Base-by-base conservation (phyloP, 2,888 invertebrate genomes). In the Chromoteleia sp. region DNA sequence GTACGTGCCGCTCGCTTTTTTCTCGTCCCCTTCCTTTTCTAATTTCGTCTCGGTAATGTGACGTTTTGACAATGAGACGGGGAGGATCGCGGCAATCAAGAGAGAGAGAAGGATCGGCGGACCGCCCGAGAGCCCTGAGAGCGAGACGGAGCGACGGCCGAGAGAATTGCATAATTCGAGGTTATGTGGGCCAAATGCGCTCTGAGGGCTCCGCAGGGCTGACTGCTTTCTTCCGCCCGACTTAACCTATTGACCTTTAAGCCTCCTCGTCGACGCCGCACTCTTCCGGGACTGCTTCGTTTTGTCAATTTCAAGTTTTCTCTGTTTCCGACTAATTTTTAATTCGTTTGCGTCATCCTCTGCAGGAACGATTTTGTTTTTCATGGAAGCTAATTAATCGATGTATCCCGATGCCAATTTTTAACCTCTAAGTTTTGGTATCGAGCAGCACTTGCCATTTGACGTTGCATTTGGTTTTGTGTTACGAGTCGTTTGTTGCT, bases 161-260 rank as follows among this genome's bases (percentile, higher is more conserved):
- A 59, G 43, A 59, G 19, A 59, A 43, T 59, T 43, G 41, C 59
- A 75, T 75, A 74, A 80, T 80, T 70, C 74, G 68, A 80, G 80
- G 80, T 80, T 80, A 80, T 74, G 80, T 70, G 61, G 58, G 29
- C 36, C 43, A 36, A 59, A 59, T 29, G 50, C 56, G 14, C 33
- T 54, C 10, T 25, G 45, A 41, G 25, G 17, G 56, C 52, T 10
- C 21, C 15, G 21, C 17, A 8, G 29, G 17, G 21, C 33, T 15
- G 1, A 14, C 43, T 14, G 25, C 15, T 54, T 36, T 36, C 14
- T 36, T 36, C 8, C 25, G 15, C 33, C 43, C 56, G 33, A 56
- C 45, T 56, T 56, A 68, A 68, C 68, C 68, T 56, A 17, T 50
- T 68, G 43, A 39, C 65, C 25, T 36, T 50, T 29, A 7, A 14